Evolutionary conservation across 1,140 invertebrate genomes (phyloP).

Genomic region (Aphaenogaster rudis): DNA sequence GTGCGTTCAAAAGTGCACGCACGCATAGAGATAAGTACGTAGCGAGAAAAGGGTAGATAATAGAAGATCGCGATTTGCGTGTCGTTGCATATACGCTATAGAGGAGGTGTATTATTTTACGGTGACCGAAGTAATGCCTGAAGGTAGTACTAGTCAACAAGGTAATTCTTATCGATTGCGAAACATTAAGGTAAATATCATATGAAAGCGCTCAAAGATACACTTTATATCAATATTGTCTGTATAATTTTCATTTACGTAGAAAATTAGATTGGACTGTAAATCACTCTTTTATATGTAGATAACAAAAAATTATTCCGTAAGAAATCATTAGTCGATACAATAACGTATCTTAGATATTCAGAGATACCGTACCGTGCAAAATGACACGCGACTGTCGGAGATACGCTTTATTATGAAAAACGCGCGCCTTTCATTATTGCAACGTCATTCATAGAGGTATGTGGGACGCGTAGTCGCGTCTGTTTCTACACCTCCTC

Average conservation of each 20-base stretch:
- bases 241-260: neutral
- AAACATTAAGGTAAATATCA: slow-evolving; percentile 8
- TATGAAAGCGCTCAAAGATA: neutral
- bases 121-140: neutral
- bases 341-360: slow-evolving; percentile 33
- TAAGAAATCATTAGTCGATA: neutral
- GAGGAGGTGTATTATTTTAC: slow-evolving; percentile 2
- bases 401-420: slow-evolving; percentile 48
- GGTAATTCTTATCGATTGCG: slow-evolving; percentile 16
- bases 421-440: slow-evolving; percentile 59
- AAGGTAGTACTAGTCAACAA: neutral
- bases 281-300: neutral
- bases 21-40: slow-evolving; percentile 43
- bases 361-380: neutral
- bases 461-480: slow-evolving; percentile 81
- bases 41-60: slow-evolving; percentile 42
- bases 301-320: neutral
- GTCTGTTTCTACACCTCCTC: slow-evolving; percentile 67
- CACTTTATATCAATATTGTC: neutral
- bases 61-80: slow-evolving; percentile 44
- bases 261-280: neutral
- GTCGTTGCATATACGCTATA: slow-evolving; percentile 1
- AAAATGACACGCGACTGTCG: slow-evolving; percentile 44
- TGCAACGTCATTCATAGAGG: slow-evolving; percentile 73
- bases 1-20: slow-evolving; percentile 50